Conservation (phyloP, 1,140 invertebrate genomes). For the Contarinia nasturtii region DNA sequence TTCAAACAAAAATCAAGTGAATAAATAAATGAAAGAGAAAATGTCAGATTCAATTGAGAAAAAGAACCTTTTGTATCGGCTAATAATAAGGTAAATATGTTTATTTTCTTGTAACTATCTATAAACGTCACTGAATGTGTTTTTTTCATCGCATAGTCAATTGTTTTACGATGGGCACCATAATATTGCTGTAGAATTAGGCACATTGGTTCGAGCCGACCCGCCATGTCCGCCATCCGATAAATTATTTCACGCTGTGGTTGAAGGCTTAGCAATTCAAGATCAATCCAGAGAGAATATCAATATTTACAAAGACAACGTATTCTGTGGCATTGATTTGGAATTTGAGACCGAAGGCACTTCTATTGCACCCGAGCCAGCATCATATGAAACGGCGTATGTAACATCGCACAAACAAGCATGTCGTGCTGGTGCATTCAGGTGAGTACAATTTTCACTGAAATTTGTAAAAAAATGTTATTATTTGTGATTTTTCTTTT, state of each 20-base stretch:
- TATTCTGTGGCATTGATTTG: slow-evolving; percentile 38
- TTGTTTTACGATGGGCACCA: slow-evolving; percentile 87
- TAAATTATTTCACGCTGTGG: slow-evolving; percentile 66
- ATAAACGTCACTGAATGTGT: not conserved
- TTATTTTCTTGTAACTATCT: slow-evolving; percentile 4
- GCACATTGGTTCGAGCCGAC: slow-evolving; percentile 64
- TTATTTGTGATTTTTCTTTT: too few species aligned
- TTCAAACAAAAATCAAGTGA: too few species aligned
- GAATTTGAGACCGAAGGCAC: slow-evolving; percentile 91
- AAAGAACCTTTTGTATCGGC: slow-evolving; percentile 56
- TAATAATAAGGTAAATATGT: slow-evolving; percentile 63
- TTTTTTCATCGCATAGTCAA: slow-evolving; percentile 42
- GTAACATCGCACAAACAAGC: slow-evolving; percentile 96
- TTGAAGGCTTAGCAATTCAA: slow-evolving; percentile 72
- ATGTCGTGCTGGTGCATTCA: slow-evolving; percentile 83
- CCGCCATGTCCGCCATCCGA: slow-evolving; percentile 91
- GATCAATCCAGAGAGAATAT: slow-evolving; percentile 47
- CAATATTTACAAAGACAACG: slow-evolving; percentile 37
- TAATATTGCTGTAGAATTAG: slow-evolving; percentile 64
- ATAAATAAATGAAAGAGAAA: too few species aligned
- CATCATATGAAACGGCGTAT: slow-evolving; percentile 94
- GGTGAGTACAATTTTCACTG: too few species aligned
- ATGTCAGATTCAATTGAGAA: slow-evolving; percentile 26
- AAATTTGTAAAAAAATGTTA: too few species aligned
- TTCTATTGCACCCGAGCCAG: slow-evolving; percentile 78